Conservation (phyloP, 2,888 invertebrate species). For the Coenonympha glycerion region DNA sequence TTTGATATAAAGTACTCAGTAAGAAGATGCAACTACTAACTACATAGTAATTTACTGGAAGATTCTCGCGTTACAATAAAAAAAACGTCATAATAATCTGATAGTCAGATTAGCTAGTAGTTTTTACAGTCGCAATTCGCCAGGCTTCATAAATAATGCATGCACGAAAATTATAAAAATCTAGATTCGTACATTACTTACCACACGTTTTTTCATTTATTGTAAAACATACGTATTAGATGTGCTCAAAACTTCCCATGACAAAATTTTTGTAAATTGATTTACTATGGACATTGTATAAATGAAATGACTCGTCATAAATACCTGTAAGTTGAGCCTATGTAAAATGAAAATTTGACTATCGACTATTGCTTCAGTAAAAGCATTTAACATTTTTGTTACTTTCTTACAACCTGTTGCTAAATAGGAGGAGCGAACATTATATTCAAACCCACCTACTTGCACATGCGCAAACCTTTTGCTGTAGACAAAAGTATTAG, state of each 20-base stretch:
- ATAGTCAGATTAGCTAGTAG: neutral
- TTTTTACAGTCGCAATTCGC: neutral
- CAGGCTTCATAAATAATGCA: neutral
- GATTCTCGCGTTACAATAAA: neutral
- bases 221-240: too few relatives aligned
- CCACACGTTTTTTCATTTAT: too few relatives aligned
- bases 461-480: constrained; percentile 50
- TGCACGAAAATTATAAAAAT: too few relatives aligned
- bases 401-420: constrained; percentile 49
- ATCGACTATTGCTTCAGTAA: too few relatives aligned
- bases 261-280: too few relatives aligned
- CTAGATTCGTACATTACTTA: too few relatives aligned
- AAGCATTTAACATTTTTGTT: neutral
- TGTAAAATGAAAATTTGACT: too few relatives aligned
- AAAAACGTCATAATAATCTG: neutral
- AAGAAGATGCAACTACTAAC: neutral
- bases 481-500: neutral
- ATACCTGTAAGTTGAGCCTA: too few relatives aligned
- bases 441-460: constrained; percentile 26
- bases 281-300: too few relatives aligned
- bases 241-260: too few relatives aligned
- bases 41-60: neutral
- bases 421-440: constrained; percentile 48
- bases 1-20: constrained; percentile 4
- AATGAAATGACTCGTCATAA: too few relatives aligned